A percentile compares a stretch with the other conserved stretches of the same genome.
These are phyloP conservation scores for Lithophane ornitopus DNA, from an alignment of 2,888 invertebrate genomes.

Conservation along the genomic window DNA sequence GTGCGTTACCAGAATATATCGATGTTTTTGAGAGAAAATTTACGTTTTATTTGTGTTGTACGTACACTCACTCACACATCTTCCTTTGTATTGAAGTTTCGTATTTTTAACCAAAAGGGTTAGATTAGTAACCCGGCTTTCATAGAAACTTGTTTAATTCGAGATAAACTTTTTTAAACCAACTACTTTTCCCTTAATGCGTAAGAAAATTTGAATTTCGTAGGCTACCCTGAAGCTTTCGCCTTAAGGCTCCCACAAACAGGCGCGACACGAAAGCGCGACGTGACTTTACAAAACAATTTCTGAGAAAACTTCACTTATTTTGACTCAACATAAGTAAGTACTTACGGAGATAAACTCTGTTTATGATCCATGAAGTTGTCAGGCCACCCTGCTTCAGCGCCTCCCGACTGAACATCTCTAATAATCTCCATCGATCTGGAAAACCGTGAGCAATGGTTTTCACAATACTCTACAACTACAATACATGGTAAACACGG, in stretches of 20 bases:
- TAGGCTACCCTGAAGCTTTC: no score
- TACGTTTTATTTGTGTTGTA: neutral
- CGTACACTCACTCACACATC: no score
- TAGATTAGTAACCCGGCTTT: neutral
- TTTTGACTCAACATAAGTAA: neutral
- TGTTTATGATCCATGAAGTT: conserved; percentile 59
- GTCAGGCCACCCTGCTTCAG: conserved; percentile 67
- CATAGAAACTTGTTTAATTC: neutral
- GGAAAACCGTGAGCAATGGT: conserved; percentile 10
- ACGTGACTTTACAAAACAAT: no score
- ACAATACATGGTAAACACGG: neutral
- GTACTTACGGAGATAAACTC: conserved; percentile 63
- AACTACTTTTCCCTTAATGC: neutral
- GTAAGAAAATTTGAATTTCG: no score
- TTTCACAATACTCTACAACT: neutral
- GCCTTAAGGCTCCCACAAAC: no score
- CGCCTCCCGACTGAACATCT: conserved; percentile 61
- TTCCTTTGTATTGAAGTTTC: neutral
- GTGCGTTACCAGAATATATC: neutral
- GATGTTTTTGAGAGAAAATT: neutral
- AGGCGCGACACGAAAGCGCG: no score
- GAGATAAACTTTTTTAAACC: neutral
- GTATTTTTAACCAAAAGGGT: neutral
- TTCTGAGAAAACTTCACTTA: no score
- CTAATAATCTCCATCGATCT: conserved; percentile 68